Evolutionary conservation across 2,113 vertebrate species (phyloP).

Genomic region (Vimba vimba): DNA sequence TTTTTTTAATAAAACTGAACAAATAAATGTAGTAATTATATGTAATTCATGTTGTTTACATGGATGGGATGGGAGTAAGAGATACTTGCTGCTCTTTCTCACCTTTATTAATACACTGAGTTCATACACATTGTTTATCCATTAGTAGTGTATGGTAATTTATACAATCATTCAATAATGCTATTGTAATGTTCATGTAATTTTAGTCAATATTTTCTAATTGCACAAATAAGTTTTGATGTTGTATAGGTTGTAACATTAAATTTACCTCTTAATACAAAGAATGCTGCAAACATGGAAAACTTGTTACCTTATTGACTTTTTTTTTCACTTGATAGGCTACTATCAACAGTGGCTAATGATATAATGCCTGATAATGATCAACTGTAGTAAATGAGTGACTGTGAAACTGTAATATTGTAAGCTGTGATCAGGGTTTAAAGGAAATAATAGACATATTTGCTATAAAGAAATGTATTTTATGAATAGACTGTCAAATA

Average conservation of each 20-base stretch:
- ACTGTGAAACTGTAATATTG: constrained; percentile 12
- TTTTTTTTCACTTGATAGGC: not conserved
- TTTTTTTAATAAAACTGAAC: not conserved
- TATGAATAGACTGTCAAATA: not conserved
- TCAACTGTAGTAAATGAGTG: not conserved
- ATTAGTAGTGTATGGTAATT: not conserved
- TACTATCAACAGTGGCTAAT: not conserved
- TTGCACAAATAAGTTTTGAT: not conserved
- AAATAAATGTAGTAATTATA: not conserved
- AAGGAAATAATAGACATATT: not conserved
- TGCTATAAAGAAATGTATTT: not conserved
- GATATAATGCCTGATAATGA: not conserved
- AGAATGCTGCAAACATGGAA: constrained; percentile 23
- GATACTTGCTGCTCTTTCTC: not conserved
- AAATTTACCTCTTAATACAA: constrained; percentile 11
- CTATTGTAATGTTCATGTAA: not conserved
- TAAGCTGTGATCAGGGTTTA: not conserved
- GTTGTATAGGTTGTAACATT: not conserved
- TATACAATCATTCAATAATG: not conserved
- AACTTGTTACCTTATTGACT: constrained; percentile 3
- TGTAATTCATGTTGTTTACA: not conserved
- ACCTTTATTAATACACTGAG: not conserved
- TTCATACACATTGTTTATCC: not conserved
- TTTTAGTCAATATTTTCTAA: not conserved
- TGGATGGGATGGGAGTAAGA: not conserved